Base-by-base conservation (phyloP, 1,140 invertebrate genomes). In the Sinonovacula constricta region DNA sequence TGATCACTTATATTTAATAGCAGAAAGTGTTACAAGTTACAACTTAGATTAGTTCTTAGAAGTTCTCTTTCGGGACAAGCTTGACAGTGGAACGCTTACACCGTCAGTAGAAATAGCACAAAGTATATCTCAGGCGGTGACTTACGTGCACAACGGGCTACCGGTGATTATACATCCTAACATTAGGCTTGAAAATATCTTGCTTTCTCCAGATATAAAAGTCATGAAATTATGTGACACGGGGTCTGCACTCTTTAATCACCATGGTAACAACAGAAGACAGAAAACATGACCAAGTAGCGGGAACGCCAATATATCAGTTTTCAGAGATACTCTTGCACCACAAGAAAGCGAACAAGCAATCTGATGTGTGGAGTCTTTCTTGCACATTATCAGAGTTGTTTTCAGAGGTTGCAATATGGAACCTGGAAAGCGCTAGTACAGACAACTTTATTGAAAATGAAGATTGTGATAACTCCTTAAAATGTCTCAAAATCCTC, bases 31-130 rank as follows among this genome's bases (percentile, higher is more conserved):
- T n/a, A 30, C 14, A 33, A 10, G 59, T 33, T 62, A 33, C 31
- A 57, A 15, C 54, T n/a, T 57, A 22, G 26, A 57, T 57, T 7
- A 45, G 18, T 7, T 45, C 18, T 18, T n/a, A n/a, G 45, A n/a
- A 10, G 15, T n/a, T 15, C 15, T 57, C 54, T 10, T 57, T 57
- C 10, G 54, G 26, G 54, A 57, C 7, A 22, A 57, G 54, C 26
- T n/a, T n/a, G 31, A 30, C 31, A 30, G 10, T 10, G 54, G 54
- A 26, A 57, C 10, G 24, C 54, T 57, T 7, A 26, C 15, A n/a
- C 26, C 7, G 10, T 57, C 54, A 57, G 26, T 57, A 24, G 7
- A 57, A 57, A 57, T 57, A n/a, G 54, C 54, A 57, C 15, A 57
- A 57, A 15, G 26, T 15, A 26, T 26, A 7, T 15, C 54, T 10